phyloP scores from a whole-genome alignment of 2,113 vertebrate species.

The Bujurquina vittata region DNA sequence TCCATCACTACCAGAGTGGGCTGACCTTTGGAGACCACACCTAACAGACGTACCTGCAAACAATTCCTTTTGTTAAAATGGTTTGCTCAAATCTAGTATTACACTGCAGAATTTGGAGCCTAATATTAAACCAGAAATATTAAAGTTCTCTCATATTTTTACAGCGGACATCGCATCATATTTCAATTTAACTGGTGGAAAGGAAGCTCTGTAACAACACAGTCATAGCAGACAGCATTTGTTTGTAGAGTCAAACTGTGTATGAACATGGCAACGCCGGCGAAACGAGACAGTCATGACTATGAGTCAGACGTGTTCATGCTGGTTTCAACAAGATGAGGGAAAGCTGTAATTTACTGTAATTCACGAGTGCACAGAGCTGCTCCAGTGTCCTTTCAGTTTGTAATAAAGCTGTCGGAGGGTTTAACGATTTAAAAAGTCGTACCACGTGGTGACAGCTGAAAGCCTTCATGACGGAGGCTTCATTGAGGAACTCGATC shows the following conservation, averaged over 20 bases:
- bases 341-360: neutral
- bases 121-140: neutral
- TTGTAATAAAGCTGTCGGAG: neutral
- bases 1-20: slow-evolving; percentile 97
- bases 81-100: neutral
- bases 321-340: neutral
- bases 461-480: slow-evolving; percentile 98
- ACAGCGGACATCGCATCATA: slow-evolving; percentile 6
- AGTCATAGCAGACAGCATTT: slow-evolving; percentile 5
- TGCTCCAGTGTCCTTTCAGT: neutral
- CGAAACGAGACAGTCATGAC: slow-evolving; percentile 34
- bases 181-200: neutral
- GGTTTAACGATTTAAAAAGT: fast-evolving
- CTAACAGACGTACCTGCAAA: slow-evolving; percentile 91
- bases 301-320: slow-evolving; percentile 40
- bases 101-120: neutral
- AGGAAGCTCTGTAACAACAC: slow-evolving; percentile 1
- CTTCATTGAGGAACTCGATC: slow-evolving; percentile 97
- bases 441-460: slow-evolving; percentile 97
- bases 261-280: slow-evolving; percentile 33
- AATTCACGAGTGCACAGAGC: neutral
- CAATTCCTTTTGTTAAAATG: neutral
- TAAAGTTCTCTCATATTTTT: neutral
- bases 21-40: slow-evolving; percentile 96
- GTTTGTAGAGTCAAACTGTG: slow-evolving; percentile 53